phyloP scores from a whole-genome alignment of 1,140 invertebrate genomes.

The Dryas iulia region DNA sequence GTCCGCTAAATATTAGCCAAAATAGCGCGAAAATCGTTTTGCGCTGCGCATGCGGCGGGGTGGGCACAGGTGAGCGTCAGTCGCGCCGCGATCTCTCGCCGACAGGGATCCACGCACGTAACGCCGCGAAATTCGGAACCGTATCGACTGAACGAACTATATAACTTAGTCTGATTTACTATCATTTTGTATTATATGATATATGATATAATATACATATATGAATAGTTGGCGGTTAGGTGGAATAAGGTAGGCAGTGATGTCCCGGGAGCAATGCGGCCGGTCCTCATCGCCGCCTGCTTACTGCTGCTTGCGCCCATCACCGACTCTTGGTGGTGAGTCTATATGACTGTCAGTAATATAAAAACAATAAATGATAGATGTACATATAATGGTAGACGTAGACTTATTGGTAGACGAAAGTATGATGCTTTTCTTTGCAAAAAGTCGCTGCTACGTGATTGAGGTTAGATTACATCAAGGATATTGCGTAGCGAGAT shows the following conservation, averaged over 20 bases:
- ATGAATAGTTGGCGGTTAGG: constrained; percentile 31
- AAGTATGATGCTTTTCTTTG: constrained; percentile 11
- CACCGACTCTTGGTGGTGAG: constrained; percentile 85
- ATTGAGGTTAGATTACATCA: constrained; percentile 27
- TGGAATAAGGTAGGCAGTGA: constrained; percentile 57
- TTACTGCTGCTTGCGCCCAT: constrained; percentile 84
- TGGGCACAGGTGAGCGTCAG: constrained; percentile 70
- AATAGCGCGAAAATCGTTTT: constrained; percentile 78
- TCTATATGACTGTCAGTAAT: constrained; percentile 37
- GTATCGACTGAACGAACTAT: constrained; percentile 26
- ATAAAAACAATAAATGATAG: neutral
- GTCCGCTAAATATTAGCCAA: constrained; percentile 77
- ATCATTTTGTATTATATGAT: constrained; percentile 15
- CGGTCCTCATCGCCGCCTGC: constrained; percentile 83
- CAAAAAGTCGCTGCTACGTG: constrained; percentile 20
- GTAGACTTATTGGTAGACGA: too few relatives aligned
- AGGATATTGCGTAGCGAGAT: constrained; percentile 19
- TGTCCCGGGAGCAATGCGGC: constrained; percentile 82
- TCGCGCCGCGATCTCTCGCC: constrained; percentile 67
- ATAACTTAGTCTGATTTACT: neutral
- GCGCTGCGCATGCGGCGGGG: constrained; percentile 68
- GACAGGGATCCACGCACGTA: constrained; percentile 64
- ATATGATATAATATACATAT: constrained; percentile 19
- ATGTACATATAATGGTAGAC: too few relatives aligned
- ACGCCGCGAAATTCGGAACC: constrained; percentile 64